Base-by-base conservation (phyloP, 2,888 invertebrate species). In the Sceliomorpha sp. region DNA sequence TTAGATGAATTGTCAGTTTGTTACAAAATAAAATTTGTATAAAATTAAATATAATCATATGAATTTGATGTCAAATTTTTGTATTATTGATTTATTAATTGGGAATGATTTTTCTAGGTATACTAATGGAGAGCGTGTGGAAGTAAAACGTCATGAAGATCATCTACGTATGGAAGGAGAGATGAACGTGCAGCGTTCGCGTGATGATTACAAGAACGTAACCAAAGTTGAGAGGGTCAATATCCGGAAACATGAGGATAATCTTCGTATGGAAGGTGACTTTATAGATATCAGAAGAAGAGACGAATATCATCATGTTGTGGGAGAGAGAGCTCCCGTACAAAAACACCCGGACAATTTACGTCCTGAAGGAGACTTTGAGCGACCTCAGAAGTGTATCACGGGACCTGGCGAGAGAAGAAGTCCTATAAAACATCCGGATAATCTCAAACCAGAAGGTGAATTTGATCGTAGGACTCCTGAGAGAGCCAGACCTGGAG, bases 101-200 rank as follows among this genome's bases (percentile, higher is more conserved):
- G n/a, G n/a, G 12, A 15, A 5, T 32, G 2, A 32, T 32, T 12
- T 32, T 12, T 32, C 58, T 9, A 91, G 87, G 68, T 87, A 89
- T 15, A 89, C 89, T 0, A 91, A 90, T 77, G 91, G 91, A 9
- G 91, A 92, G 80, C 89, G 91, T 70, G 89, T 90, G 5, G 90
- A 92, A 70, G 89, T 91, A 1, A 90, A 92, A 1, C 91, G 89
- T 78, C 92, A 91, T 72, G 91, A 92, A 84, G 94, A 94, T 82
- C 92, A 94, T 81, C 87, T 94, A 1, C 91, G 90, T 80, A 91
- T 94, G 90, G 93, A 93, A 84, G 94, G 94, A 1, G 90, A 89
- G 44, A 90, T 92, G 47, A 90, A 90, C 70, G 80, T 88, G 6
- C 89, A 88, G 73, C 89, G 90, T 44, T 90, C 90, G 24, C 88